Evolutionary conservation across 2,888 invertebrate genomes (phyloP), one percentile per base, ranked within the genome.

Genomic region (Atethmia centrago): DNA sequence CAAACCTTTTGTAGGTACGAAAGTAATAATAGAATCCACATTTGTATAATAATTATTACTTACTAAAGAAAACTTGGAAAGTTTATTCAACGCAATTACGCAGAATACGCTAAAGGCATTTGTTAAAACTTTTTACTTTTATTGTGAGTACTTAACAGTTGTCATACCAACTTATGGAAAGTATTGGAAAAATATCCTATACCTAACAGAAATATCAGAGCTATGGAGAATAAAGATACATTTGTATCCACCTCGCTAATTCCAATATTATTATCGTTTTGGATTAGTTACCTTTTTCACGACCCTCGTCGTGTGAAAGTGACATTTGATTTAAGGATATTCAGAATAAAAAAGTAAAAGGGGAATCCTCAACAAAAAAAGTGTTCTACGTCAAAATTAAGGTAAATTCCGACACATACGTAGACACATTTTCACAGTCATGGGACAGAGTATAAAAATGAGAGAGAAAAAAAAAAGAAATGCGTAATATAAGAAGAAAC

Each of bases 271-370:
- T 88, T 86, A 85, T 84, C 78, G 74, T 77, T 84, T 82, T 65
- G 79, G 82, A 82, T 85, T 86, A 85, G 78, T 77, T 72, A 83
- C 85, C 82, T 74, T 73, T 68, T 68, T 85, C 80, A 80, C 74
- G 76, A 88, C 88, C 88, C 88, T 85, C 81, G 84, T 89, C 87
- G 81, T 72, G 84, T 87, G 88, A 85, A 88, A 79, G 75, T 88
- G 88, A 89, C 89, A 85, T 87, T 84, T 89, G 84, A 88, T 88
- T 89, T 87, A 84, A 83, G 71, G 70, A 76, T 77, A 79, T 82
- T 79, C 61, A 53, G 68, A 83, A 84, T 77, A 83, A 84, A 85
- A 82, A 74, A 62, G 71, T 76, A 63, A 70, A 64, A 61, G 47
- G 2, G 56, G 31, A 78, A 71, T 71, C 67, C 51, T 74, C 55